Evolutionary conservation across 1,140 invertebrate species (phyloP), one percentile per base, ranked within the genome.

Genomic region (Macrosteles quadrilineatus): DNA sequence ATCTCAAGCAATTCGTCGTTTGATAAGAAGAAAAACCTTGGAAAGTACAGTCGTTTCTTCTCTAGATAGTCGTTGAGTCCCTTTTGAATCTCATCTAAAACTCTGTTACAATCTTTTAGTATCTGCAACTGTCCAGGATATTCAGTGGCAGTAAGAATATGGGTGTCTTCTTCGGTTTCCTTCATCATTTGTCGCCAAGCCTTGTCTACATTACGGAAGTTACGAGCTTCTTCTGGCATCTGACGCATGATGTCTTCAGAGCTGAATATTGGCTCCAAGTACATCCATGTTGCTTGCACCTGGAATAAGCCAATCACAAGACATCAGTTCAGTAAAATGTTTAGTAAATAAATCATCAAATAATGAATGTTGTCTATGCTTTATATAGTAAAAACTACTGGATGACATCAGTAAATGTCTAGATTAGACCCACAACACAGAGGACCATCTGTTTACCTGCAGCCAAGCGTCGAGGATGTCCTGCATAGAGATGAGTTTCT

Each of bases 241-340:
- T 99, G 97, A 6, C 96, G 87, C 89, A 96, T 95, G 62, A 99
- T 98, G 80, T 99, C 97, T 75, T 97, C 96, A 0, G 95, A 97
- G 62, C 92, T 91, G 77, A 98, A 98, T 74, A 98, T 97, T 17
- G 89, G 95, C 75, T 98, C 96, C 67, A 98, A 82, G 79, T 98
- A 98, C 85, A 98, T 92, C 92, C 92, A 95, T 0, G 89, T 89
- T 0, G 85, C 80, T 81, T 92, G 90, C 77, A 84, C 77, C 81
- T 83, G 75, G 69, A 36, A 36, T 25, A 59, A 27, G 6, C n/a
- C n/a, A n/a, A n/a, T n/a, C n/a, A n/a, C n/a, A n/a, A n/a, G n/a
- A n/a, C n/a, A n/a, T n/a, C n/a, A n/a, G n/a, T n/a, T n/a, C n/a
- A n/a, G n/a, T n/a, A n/a, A n/a, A n/a, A n/a, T n/a, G n/a, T n/a